Evolutionary conservation across 2,888 invertebrate species (phyloP).

Genomic region (Linnaemya vulpina): DNA sequence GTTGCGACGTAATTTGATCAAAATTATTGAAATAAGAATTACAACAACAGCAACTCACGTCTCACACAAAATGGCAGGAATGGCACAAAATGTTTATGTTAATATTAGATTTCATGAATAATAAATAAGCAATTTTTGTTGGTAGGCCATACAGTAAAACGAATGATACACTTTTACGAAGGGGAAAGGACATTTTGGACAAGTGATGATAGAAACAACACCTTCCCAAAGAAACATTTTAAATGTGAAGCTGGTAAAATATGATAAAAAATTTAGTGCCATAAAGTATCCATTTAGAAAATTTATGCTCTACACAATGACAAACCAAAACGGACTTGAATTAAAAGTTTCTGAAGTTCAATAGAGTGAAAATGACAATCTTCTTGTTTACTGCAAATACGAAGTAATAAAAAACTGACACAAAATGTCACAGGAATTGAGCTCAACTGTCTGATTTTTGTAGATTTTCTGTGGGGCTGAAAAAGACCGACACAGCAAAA

Average conservation of each 20-base stretch:
- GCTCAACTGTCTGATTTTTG: constrained; percentile 41
- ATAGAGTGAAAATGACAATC: constrained; percentile 27
- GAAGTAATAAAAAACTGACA: constrained; percentile 26
- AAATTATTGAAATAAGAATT: constrained; percentile 36
- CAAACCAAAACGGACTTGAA: constrained; percentile 19
- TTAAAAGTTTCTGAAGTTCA: constrained; percentile 2
- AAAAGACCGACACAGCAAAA: constrained; percentile 52
- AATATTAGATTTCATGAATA: constrained; percentile 71
- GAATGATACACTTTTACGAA: background rate
- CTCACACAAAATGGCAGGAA: constrained; percentile 32
- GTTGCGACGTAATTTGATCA: constrained; percentile 59
- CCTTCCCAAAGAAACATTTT: constrained; percentile 11
- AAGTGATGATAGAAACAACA: constrained; percentile 56
- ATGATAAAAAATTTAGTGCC: background rate
- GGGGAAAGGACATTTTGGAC: background rate
- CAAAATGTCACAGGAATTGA: constrained; percentile 50
- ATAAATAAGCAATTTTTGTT: constrained; percentile 58
- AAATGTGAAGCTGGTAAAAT: constrained; percentile 24
- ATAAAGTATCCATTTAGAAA: constrained; percentile 44
- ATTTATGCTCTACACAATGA: background rate
- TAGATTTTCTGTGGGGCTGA: constrained; percentile 4
- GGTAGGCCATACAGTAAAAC: background rate
- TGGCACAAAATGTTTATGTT: constrained; percentile 64
- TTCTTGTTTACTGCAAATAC: constrained; percentile 34
- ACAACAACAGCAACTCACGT: background rate